phyloP scores from a whole-genome alignment of 2,113 vertebrate species.

The Antechinus flavipes region DNA sequence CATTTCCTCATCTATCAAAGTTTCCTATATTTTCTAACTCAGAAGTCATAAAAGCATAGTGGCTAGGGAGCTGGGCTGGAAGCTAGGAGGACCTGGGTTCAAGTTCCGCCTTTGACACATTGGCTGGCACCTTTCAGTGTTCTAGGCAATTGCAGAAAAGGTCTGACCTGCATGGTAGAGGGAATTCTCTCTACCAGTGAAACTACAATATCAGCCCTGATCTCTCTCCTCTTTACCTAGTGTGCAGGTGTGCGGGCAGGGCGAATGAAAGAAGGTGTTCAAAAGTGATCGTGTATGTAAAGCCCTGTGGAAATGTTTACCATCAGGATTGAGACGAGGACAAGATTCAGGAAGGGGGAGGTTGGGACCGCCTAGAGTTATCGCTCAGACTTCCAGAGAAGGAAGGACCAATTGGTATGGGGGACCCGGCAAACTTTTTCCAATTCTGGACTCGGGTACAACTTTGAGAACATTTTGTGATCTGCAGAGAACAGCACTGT shows the following conservation, averaged over 20 bases:
- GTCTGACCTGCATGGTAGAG: background rate
- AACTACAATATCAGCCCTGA: background rate
- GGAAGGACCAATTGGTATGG: background rate
- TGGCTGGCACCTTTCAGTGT: no score
- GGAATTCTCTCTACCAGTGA: background rate
- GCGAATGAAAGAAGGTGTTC: no score
- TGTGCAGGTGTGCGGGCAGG: background rate
- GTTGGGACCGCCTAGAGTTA: background rate
- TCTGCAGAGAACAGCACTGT: constrained; percentile 35
- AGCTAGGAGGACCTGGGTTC: no score
- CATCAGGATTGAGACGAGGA: background rate
- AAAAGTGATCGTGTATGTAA: no score
- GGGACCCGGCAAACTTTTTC: constrained; percentile 1
- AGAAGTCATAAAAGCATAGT: no score
- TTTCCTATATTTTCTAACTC: no score
- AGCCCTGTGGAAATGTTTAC: background rate
- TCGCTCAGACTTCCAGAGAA: background rate
- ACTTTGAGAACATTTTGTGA: constrained; percentile 28
- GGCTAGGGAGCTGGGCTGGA: no score
- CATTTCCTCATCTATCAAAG: no score
- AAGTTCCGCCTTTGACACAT: no score
- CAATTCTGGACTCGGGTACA: constrained; percentile 27
- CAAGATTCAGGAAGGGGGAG: background rate
- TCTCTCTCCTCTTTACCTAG: background rate
- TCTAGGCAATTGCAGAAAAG: background rate